phyloP scores from a whole-genome alignment of 2,888 invertebrate species.

The Catocala nupta region DNA sequence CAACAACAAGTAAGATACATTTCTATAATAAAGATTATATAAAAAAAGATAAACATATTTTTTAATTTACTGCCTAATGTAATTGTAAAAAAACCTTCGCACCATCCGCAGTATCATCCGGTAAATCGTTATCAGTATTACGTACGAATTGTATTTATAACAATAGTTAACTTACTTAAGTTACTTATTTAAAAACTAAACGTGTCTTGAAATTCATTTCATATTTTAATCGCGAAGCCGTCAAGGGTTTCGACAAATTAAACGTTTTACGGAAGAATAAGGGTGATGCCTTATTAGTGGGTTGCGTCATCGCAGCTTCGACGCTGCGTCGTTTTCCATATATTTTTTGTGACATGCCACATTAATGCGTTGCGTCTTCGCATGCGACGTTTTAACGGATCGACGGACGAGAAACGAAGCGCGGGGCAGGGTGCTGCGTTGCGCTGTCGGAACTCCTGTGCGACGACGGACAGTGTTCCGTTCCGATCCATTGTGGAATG shows the following conservation, averaged over 20 bases:
- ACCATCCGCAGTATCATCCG: conserved; percentile 59
- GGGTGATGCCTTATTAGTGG: no score
- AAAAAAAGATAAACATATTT: conserved; percentile 37
- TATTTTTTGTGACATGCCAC: no score
- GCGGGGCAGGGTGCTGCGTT: no score
- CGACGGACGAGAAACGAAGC: no score
- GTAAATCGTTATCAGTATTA: conserved; percentile 55
- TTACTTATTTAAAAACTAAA: conserved; percentile 16
- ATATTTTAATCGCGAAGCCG: conserved; percentile 10
- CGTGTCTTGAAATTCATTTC: conserved; percentile 25
- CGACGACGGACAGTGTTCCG: no score
- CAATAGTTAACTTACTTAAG: conserved; percentile 16
- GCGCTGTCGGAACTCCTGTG: no score
- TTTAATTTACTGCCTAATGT: conserved; percentile 28
- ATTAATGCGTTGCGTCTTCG: no score
- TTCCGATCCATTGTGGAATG: no score
- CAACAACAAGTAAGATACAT: conserved; percentile 5
- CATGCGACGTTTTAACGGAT: no score
- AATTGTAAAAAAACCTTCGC: conserved; percentile 52
- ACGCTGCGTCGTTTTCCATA: no score
- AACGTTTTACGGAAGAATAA: no score
- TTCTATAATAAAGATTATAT: conserved; percentile 31
- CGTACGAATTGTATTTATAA: conserved; percentile 43
- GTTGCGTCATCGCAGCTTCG: no score
- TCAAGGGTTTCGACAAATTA: conserved; percentile 2